Evolutionary conservation across 2,797 vertebrate genomes (phyloP).

Genomic region (Phrynocephalus guinanensis): DNA sequence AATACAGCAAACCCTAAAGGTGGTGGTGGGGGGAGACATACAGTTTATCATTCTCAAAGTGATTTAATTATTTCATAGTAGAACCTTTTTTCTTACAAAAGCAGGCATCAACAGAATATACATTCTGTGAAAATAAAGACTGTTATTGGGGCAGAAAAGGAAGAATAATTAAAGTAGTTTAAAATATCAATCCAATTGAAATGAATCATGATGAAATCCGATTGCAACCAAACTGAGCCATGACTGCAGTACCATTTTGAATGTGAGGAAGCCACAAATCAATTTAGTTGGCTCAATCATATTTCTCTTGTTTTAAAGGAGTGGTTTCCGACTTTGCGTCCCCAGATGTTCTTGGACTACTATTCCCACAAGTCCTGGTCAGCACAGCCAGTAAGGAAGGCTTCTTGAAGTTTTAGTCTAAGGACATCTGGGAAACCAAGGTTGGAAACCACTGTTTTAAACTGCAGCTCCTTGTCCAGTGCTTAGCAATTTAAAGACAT

Average conservation of each 20-base stretch:
- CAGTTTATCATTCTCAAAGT: conserved; percentile 1
- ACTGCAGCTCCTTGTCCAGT: not conserved
- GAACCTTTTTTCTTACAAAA: not conserved
- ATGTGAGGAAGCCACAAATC: not conserved
- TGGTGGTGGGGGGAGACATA: conserved; percentile 1
- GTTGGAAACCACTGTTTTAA: not conserved
- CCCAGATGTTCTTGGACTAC: no score
- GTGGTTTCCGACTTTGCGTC: not conserved
- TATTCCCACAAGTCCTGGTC: no score
- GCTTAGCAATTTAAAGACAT: not conserved
- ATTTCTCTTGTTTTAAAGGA: not conserved
- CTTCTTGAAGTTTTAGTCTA: no score
- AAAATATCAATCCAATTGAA: not conserved
- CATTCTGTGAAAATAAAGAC: not conserved
- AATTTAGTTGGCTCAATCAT: conserved; percentile 19
- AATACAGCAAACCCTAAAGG: conserved; percentile 31
- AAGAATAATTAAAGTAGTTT: not conserved
- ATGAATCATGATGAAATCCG: not conserved
- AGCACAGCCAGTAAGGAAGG: no score
- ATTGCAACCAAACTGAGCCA: not conserved
- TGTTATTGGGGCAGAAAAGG: not conserved
- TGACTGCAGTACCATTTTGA: not conserved
- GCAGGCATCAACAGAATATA: not conserved
- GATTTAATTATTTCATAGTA: conserved; percentile 19
- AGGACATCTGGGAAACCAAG: no score